These are phyloP conservation scores for Proteles cristata DNA, from an alignment of 2,113 vertebrate genomes.

Conservation along the genomic window DNA sequence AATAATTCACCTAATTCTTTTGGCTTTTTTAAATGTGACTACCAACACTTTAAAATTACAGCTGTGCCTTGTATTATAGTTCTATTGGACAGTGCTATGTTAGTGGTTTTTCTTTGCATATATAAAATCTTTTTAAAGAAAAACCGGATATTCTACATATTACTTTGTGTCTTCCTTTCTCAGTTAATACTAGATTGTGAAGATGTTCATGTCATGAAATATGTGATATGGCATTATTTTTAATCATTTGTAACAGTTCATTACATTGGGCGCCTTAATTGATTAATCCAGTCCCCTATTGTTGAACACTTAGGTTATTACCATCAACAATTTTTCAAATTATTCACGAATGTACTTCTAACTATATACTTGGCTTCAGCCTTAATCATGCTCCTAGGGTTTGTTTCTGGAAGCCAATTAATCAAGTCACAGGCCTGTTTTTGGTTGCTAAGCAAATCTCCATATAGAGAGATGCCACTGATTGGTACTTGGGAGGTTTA, in stretches of 20 bases:
- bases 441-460: not conserved
- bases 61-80: not conserved
- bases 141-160: not conserved
- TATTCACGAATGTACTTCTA: not conserved
- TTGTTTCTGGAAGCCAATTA: slow-evolving; percentile 12
- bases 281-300: not conserved
- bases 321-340: not conserved
- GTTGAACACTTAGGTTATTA: not conserved
- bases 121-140: not conserved
- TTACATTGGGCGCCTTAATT: not conserved
- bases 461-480: not conserved
- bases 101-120: not conserved
- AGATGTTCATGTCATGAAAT: not conserved
- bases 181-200: not conserved
- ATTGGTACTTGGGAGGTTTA: not conserved
- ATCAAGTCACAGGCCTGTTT: not conserved
- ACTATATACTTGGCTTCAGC: not conserved
- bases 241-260: slow-evolving; percentile 20
- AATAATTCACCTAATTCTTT: not conserved
- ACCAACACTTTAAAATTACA: not conserved
- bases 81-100: not conserved
- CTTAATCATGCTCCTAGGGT: not conserved
- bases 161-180: not conserved
- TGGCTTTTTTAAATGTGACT: not conserved
- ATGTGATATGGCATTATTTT: not conserved